Evolutionary conservation across 2,113 vertebrate species (phyloP), one percentile per base, ranked within the genome.

Genomic region (Anhinga anhinga): DNA sequence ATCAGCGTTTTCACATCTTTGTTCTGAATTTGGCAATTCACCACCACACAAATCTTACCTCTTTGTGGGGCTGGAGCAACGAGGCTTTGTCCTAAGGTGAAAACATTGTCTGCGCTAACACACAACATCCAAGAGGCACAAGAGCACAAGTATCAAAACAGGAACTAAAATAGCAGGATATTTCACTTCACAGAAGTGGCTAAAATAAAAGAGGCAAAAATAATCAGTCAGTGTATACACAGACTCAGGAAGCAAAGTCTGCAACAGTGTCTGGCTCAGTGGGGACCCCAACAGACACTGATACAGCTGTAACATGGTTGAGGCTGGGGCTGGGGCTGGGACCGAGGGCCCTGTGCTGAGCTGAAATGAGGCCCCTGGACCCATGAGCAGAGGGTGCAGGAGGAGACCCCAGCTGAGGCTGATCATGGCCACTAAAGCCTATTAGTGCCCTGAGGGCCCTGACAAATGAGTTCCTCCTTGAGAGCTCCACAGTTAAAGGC

Each of bases 201-300:
- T 49, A 44, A 82, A 88, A 55, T 38, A 74, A 88, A 59, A 18
- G n/a, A 59, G 13, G 9, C 15, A 86, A 71, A 85, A 90, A 27
- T 10, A 2, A 59, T 10, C 26, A 58, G 19, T 34, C 38, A 82
- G 0, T 0, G 2, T 2, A 0, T 14, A 47, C 26, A 53, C 14
- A 61, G 40, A 38, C 18, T 22, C 10, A 40, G 22, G 27, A 86
- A 55, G 5, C 38, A 63, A 82, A 27, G 6, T 20, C 66, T 66
- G 2, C 13, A 80, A n/a, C 34, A 61, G 32, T 25, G 71, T 26
- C 66, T 63, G 13, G 2, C 53, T 50, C 25, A 22, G 1, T 7
- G 27, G 19, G 15, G 4, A 79, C 9, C 2, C 61, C 56, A 84
- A 2, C 4, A 66, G 38, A 32, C 23, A 36, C 15, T 50, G 38